A percentile compares a stretch with the other conserved stretches of the same genome.
These are phyloP conservation scores for Trachelus troglodyta DNA, from an alignment of 2,888 invertebrate species.

Conservation along the genomic window DNA sequence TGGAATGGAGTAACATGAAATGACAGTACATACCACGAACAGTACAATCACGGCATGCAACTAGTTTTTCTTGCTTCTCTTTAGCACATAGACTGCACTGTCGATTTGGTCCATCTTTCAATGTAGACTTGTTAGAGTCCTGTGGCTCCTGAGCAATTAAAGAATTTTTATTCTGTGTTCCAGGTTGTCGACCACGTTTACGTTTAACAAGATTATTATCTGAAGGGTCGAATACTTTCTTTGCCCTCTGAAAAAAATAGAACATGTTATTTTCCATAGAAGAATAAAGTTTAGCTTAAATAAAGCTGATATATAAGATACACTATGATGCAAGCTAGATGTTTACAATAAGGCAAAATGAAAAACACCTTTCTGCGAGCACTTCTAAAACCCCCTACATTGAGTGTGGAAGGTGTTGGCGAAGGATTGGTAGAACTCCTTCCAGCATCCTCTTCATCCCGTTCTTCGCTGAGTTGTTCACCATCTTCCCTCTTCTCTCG, in stretches of 20 bases:
- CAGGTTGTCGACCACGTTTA: slow-evolving; percentile 76
- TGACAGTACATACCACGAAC: slow-evolving; percentile 71
- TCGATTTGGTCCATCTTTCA: slow-evolving; percentile 57
- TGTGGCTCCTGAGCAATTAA: slow-evolving; percentile 57
- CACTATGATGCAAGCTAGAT: background rate
- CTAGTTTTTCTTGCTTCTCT: slow-evolving; percentile 70
- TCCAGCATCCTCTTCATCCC: slow-evolving; percentile 69
- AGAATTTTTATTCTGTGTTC: slow-evolving; percentile 72
- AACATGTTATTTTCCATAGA: slow-evolving; percentile 16
- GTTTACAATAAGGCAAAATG: slow-evolving; percentile 1
- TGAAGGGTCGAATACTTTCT: slow-evolving; percentile 88
- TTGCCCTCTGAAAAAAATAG: slow-evolving; percentile 73
- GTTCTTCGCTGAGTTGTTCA: slow-evolving; percentile 51
- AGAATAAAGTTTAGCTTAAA: background rate
- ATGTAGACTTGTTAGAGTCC: slow-evolving; percentile 42
- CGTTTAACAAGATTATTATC: slow-evolving; percentile 81
- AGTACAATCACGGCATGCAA: slow-evolving; percentile 79
- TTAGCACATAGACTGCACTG: slow-evolving; percentile 61
- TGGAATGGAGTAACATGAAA: background rate
- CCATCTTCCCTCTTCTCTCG: slow-evolving; percentile 25
- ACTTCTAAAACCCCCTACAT: slow-evolving; percentile 58
- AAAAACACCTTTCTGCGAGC: slow-evolving; percentile 59
- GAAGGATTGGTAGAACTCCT: slow-evolving; percentile 66
- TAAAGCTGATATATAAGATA: background rate
- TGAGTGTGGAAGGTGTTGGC: slow-evolving; percentile 57